Evolutionary conservation across 2,888 invertebrate species (phyloP).

Genomic region (Rapana venosa): DNA sequence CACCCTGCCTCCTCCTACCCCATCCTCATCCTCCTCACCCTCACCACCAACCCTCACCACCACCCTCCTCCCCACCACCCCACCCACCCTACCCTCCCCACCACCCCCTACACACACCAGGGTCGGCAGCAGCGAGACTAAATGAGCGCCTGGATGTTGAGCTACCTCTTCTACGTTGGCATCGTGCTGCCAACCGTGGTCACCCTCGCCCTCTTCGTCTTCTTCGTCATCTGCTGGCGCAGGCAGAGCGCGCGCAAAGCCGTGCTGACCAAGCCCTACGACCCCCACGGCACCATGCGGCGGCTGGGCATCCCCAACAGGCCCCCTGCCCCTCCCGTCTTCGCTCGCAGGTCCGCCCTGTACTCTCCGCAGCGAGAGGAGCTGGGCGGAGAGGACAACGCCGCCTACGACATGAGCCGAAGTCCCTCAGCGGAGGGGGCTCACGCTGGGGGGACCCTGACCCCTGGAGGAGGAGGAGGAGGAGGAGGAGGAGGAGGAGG

Average conservation of each 20-base stretch:
- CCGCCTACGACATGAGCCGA: conserved; percentile 53
- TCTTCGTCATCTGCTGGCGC: conserved; percentile 74
- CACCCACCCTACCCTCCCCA: background rate
- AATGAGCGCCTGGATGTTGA: conserved; percentile 51
- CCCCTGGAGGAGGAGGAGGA: background rate
- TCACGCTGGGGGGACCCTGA: no score
- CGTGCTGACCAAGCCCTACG: conserved; percentile 67
- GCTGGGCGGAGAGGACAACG: conserved; percentile 52
- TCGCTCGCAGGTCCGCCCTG: conserved; percentile 51
- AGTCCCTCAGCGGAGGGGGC: conserved; percentile 51
- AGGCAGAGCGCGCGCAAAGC: conserved; percentile 62
- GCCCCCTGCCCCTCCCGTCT: conserved; percentile 58
- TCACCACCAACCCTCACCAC: background rate
- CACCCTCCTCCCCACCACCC: background rate
- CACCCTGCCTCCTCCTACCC: background rate
- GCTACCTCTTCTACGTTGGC: conserved; percentile 72
- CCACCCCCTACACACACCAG: background rate
- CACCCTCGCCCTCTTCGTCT: conserved; percentile 70
- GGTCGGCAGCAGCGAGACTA: background rate
- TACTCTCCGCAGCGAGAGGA: background rate
- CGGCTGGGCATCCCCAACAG: conserved; percentile 55
- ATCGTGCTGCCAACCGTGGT: conserved; percentile 74
- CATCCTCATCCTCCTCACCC: no score
- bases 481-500: background rate
- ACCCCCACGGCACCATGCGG: conserved; percentile 65